A percentile compares a stretch with the other conserved stretches of the same genome.
phyloP scores from a whole-genome alignment of 2,888 invertebrate genomes.

The Agriopis aurantiaria region DNA sequence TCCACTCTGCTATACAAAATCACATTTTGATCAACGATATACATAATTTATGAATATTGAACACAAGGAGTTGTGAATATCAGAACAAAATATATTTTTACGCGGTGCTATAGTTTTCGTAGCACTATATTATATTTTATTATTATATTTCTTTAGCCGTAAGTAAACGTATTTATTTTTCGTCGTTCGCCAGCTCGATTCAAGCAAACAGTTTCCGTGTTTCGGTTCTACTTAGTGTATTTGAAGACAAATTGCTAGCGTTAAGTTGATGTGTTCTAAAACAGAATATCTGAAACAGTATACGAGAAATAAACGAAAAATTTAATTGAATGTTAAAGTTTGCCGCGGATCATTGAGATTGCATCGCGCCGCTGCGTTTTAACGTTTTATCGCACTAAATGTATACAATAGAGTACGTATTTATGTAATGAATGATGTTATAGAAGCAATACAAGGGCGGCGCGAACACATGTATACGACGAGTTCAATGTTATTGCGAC shows the following conservation, averaged over 20 bases:
- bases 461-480: constrained; percentile 83
- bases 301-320: constrained; percentile 75
- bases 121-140: constrained; percentile 67
- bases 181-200: constrained; percentile 50
- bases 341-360: constrained; percentile 69
- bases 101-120: constrained; percentile 74
- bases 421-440: constrained; percentile 51
- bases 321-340: constrained; percentile 69
- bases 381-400: constrained; percentile 52
- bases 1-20: constrained; percentile 37
- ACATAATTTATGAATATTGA: constrained; percentile 36
- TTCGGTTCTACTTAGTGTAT: constrained; percentile 67
- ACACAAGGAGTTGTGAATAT: constrained; percentile 73
- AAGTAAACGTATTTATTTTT: constrained; percentile 49
- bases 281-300: constrained; percentile 86
- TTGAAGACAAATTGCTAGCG: constrained; percentile 67
- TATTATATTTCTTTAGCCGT: constrained; percentile 62
- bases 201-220: constrained; percentile 49
- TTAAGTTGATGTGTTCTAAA: constrained; percentile 84
- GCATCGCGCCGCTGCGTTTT: constrained; percentile 62
- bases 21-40: constrained; percentile 34
- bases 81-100: constrained; percentile 66
- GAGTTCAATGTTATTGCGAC: constrained; percentile 84
- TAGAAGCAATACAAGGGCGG: constrained; percentile 63
- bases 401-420: constrained; percentile 61